Evolutionary conservation across 1,140 invertebrate species (phyloP), one percentile per base, ranked within the genome.

Genomic region (Cylas formicarius): DNA sequence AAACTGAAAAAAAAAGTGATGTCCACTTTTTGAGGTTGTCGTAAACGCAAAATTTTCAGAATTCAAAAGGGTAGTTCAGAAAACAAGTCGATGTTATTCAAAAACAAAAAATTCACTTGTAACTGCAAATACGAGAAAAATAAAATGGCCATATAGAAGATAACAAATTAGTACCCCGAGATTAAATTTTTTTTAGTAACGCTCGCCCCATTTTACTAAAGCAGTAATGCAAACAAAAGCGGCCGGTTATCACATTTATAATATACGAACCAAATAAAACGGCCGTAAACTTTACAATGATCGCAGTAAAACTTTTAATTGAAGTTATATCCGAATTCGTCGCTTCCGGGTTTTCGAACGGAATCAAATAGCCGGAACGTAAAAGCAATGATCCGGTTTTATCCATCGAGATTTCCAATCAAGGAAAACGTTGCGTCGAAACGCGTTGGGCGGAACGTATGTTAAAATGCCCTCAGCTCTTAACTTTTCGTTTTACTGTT

Each of bases 241-340:
- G 41, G 28, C 31, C 31, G 28, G 27, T 44, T 44, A 44, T 44
- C 41, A 45, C 37, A 45, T 45, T n/a, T 45, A 45, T 45, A 45
- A 45, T 45, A 37, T 28, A 45, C 34, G 43, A 26, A 45, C 32
- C 37, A 37, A 45, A 49, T 49, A 49, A 49, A 49, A 49, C 32
- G 26, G 17, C 19, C 47, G 24, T 49, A 49, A 49, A 49, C 23
- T 38, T 49, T 44, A 38, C 33, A 45, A 49, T 49, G 41, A 37
- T 42, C 34, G 35, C 41, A 43, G 41, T 49, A 49, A 49, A 49
- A 43, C 38, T 49, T 49, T 49, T 49, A 49, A 49, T 49, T 49
- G 47, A 49, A 49, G 40, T 49, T 49, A 49, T 49, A 40, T 43
- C 33, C 27, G 22, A 44, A 49, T 49, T 44, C 34, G 38, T 31